Conservation (phyloP, 2,888 invertebrate species). For the Acronicta alni region DNA sequence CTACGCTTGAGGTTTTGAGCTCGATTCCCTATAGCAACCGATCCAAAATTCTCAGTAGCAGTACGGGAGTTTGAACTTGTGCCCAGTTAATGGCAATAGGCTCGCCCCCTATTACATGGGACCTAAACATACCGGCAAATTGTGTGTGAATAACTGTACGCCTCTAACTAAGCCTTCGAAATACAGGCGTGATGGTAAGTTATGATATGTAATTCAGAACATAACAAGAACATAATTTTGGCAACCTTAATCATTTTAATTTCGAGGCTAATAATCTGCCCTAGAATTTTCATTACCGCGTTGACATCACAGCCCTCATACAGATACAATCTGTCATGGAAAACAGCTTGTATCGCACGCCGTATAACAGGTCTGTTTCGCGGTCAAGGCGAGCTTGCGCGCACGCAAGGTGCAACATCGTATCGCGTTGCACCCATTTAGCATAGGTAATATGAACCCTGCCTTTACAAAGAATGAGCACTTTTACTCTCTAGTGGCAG, state of each 20-base stretch:
- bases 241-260: not conserved
- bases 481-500: constrained; percentile 30
- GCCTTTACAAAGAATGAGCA: constrained; percentile 27
- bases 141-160: no score
- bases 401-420: constrained; percentile 59
- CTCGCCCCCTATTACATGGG: no score
- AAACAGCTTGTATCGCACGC: constrained; percentile 31
- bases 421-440: constrained; percentile 63
- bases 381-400: constrained; percentile 73
- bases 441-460: constrained; percentile 31
- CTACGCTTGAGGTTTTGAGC: no score
- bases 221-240: no score
- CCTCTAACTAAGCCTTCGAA: no score
- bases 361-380: constrained; percentile 62
- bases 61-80: no score
- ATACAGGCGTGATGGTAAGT: no score
- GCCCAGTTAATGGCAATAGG: no score
- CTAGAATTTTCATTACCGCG: constrained; percentile 26
- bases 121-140: no score
- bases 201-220: no score
- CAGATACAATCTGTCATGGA: constrained; percentile 31
- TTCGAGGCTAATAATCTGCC: constrained; percentile 15
- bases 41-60: no score
- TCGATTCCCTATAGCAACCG: no score
- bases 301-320: constrained; percentile 29